These are phyloP conservation scores for Plutella xylostella DNA, from an alignment of 2,888 invertebrate species.

Conservation along the genomic window DNA sequence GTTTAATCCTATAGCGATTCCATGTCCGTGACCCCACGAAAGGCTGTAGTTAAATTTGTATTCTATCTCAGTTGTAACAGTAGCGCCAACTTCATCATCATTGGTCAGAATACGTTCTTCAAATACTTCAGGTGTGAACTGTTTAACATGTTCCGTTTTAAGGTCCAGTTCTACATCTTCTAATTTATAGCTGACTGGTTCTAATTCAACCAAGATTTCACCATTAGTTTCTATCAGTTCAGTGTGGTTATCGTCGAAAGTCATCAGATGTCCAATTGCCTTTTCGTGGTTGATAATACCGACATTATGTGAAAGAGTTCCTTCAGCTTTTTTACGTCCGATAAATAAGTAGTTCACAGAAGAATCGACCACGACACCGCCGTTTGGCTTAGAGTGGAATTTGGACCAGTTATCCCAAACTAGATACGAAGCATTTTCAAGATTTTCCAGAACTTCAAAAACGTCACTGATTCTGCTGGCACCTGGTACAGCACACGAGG, in stretches of 20 bases:
- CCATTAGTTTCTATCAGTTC: slow-evolving; percentile 72
- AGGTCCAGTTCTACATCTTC: slow-evolving; percentile 73
- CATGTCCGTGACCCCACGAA: slow-evolving; percentile 85
- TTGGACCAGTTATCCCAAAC: slow-evolving; percentile 83
- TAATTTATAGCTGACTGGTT: slow-evolving; percentile 82
- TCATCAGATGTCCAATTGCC: slow-evolving; percentile 75
- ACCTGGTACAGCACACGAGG: slow-evolving; percentile 74
- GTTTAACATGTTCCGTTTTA: slow-evolving; percentile 60
- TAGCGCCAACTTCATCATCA: slow-evolving; percentile 65
- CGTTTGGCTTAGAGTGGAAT: slow-evolving; percentile 74
- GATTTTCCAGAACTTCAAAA: slow-evolving; percentile 82
- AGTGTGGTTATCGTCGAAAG: slow-evolving; percentile 73
- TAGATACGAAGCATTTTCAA: slow-evolving; percentile 80
- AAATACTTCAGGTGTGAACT: slow-evolving; percentile 59
- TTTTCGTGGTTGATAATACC: slow-evolving; percentile 78
- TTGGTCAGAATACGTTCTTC: slow-evolving; percentile 65
- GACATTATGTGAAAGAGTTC: slow-evolving; percentile 68
- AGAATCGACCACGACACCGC: slow-evolving; percentile 73
- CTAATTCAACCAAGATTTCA: slow-evolving; percentile 83
- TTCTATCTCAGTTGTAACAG: slow-evolving; percentile 79
- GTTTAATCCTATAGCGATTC: slow-evolving; percentile 77
- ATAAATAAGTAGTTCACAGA: slow-evolving; percentile 48
- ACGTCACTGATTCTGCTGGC: slow-evolving; percentile 63
- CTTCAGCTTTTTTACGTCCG: slow-evolving; percentile 42
- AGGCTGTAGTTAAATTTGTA: slow-evolving; percentile 78